Conservation (phyloP, 2,888 invertebrate species). For the Pachydiplax longipennis region DNA sequence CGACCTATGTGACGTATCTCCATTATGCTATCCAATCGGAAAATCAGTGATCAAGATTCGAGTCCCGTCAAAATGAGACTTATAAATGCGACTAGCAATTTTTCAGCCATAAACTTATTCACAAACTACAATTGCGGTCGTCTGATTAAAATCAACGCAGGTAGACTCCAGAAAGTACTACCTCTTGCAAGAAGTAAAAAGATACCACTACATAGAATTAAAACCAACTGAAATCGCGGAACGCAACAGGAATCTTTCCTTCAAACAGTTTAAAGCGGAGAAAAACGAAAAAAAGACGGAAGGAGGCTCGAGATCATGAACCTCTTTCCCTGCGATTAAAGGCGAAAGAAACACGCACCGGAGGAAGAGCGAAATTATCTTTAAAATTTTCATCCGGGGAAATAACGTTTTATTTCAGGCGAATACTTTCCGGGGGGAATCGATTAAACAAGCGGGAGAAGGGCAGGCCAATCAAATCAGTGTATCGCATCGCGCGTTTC, state of each 20-base stretch:
- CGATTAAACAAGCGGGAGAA: not conserved
- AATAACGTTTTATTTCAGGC: not conserved
- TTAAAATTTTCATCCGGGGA: not conserved
- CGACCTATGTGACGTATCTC: too few relatives aligned
- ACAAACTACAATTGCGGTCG: too few relatives aligned
- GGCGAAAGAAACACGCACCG: conserved; percentile 14
- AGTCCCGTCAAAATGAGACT: too few relatives aligned
- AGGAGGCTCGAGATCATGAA: conserved; percentile 48
- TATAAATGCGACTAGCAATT: too few relatives aligned
- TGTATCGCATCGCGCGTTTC: not conserved
- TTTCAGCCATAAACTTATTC: too few relatives aligned
- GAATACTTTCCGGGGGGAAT: not conserved
- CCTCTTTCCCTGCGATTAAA: conserved; percentile 49
- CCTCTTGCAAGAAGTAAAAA: too few relatives aligned
- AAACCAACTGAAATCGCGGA: not conserved
- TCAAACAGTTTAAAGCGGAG: not conserved
- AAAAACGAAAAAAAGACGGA: too few relatives aligned
- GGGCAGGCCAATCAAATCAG: not conserved
- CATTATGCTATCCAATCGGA: too few relatives aligned
- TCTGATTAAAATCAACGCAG: too few relatives aligned
- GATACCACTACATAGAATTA: too few relatives aligned
- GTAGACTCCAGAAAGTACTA: too few relatives aligned
- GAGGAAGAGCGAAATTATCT: not conserved
- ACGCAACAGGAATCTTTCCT: not conserved
- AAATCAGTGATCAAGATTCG: too few relatives aligned